A percentile compares a stretch with the other conserved stretches of the same genome.
phyloP scores from a whole-genome alignment of 1,140 invertebrate genomes.

The Pantala flavescens region DNA sequence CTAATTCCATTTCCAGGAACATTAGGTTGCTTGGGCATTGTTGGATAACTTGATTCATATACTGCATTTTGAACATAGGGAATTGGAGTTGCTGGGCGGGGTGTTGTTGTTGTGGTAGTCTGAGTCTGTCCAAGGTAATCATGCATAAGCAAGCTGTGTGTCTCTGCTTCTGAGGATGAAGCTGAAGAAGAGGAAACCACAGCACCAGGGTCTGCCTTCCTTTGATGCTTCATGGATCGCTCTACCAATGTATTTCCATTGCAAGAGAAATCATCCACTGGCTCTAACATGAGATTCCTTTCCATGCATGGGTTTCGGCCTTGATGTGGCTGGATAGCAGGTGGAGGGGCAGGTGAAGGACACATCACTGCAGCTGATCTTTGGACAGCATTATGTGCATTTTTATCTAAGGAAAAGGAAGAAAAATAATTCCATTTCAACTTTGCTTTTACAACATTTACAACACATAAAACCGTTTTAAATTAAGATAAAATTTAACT shows the following conservation, averaged over 20 bases:
- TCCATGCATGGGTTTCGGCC: slow-evolving; percentile 83
- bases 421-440: slow-evolving; percentile 16
- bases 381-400: slow-evolving; percentile 14
- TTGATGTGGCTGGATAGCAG: slow-evolving; percentile 64
- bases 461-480: slow-evolving; percentile 18
- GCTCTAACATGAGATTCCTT: slow-evolving; percentile 58
- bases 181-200: slow-evolving; percentile 36
- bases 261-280: slow-evolving; percentile 41
- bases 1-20: slow-evolving; percentile 24
- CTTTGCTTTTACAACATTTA: slow-evolving; percentile 22
- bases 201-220: not conserved
- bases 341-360: slow-evolving; percentile 22
- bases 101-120: slow-evolving; percentile 28
- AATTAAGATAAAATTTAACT: slow-evolving; percentile 30
- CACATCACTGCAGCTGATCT: slow-evolving; percentile 24
- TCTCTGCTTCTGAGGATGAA: slow-evolving; percentile 32
- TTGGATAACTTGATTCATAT: slow-evolving; percentile 30
- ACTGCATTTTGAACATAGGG: slow-evolving; percentile 68
- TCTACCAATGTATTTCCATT: slow-evolving; percentile 56
- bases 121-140: slow-evolving; percentile 34
- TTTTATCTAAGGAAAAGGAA: slow-evolving; percentile 14
- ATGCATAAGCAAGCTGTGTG: slow-evolving; percentile 39
- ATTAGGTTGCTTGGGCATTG: slow-evolving; percentile 44
- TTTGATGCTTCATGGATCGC: slow-evolving; percentile 45
- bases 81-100: slow-evolving; percentile 46